Conservation (phyloP, 2,113 vertebrate genomes). For the Montifringilla adamsi region DNA sequence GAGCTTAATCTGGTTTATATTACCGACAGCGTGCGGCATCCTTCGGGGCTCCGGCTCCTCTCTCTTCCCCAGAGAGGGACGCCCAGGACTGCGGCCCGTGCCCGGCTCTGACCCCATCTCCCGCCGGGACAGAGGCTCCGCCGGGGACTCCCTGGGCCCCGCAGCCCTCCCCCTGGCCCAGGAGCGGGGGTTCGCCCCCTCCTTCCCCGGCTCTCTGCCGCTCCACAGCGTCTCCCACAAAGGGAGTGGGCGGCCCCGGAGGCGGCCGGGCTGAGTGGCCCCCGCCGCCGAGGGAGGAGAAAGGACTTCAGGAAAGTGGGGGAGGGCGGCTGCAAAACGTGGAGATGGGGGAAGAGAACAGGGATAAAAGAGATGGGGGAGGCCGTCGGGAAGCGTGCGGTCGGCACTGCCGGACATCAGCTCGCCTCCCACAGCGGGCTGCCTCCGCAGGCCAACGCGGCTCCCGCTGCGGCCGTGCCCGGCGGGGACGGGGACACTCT, state of each 20-base stretch:
- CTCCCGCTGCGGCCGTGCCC: not conserved
- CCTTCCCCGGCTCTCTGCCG: not conserved
- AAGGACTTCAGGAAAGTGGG: not conserved
- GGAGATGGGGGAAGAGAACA: not conserved
- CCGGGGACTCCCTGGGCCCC: not conserved
- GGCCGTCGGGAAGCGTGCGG: not conserved
- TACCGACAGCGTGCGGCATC: not conserved
- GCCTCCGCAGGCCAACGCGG: not conserved
- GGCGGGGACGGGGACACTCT: not conserved
- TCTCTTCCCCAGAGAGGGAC: not conserved
- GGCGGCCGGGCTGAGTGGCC: not conserved
- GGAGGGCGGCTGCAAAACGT: not conserved
- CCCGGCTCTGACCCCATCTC: not conserved
- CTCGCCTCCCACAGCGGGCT: not conserved
- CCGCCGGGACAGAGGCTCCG: not conserved
- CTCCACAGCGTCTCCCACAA: not conserved
- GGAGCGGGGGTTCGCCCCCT: not conserved
- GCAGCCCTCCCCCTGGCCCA: not conserved
- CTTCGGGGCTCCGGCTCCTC: not conserved
- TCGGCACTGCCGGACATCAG: not conserved
- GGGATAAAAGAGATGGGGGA: not conserved
- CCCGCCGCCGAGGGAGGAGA: constrained; percentile 7
- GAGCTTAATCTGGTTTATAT: not conserved
- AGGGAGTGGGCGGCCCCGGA: not conserved
- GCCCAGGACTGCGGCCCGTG: not conserved